Evolutionary conservation across 2,113 vertebrate species (phyloP), one percentile per base, ranked within the genome.

Genomic region (Argyrosomus japonicus): DNA sequence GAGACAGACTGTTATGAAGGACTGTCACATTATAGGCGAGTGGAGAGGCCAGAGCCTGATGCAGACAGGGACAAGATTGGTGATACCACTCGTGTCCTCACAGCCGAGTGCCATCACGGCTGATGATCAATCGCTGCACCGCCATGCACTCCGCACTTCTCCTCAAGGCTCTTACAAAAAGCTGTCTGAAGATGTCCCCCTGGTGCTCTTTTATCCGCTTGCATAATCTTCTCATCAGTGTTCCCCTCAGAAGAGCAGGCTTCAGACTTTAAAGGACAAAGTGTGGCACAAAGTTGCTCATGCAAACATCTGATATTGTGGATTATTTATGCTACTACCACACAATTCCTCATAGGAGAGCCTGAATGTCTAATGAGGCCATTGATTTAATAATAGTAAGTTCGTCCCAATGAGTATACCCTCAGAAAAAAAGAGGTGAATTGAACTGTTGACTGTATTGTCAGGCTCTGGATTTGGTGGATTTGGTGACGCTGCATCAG

Each of bases 61-160:
- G 40, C 64, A 56, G 21, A 12, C 54, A 25, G 51, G 36, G 36
- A 62, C 14, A 4, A 54, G 45, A 69, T 27, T 43, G 43, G 25
- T 47, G 32, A 13, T 32, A 25, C 27, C 14, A 9, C 47, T 79
- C 3, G 19, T 61, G 21, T 62, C 14, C 48, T 72, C 51, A 54
- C 74, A 18, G 60, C 43, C 36, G 62, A 67, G 68, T 27, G 64
- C n/a, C 57, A 32, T 61, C 54, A 21, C 9, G 19, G 25, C 27
- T 29, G 64, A 67, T 53, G 61, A 81, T 72, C 50, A 61, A 58
- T 70, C 51, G 60, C 67, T n/a, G 32, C 23, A 6, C 47, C 8
- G 15, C 56, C 1, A 12, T 23, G 57, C 65, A 1, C 72, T 53
- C 14, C 23, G 23, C 19, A 29, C 17, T 69, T 29, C 11, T 62